Conservation (phyloP, 2,113 vertebrate genomes). For the Rhagologus leucostigma region DNA sequence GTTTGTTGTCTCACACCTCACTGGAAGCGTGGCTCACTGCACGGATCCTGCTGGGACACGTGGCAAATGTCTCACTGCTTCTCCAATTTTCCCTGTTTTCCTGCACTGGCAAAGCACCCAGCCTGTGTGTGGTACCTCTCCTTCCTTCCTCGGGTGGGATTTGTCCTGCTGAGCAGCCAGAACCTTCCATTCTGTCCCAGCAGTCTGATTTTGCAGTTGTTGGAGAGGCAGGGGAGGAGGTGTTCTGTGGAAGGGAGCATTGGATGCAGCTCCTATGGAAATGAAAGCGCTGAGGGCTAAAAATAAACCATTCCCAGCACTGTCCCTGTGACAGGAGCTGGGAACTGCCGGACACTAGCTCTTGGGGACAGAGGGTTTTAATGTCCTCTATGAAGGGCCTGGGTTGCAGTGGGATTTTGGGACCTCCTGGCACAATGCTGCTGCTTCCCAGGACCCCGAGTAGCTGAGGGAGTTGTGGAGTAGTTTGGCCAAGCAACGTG, state of each 20-base stretch:
- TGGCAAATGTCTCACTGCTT: background rate
- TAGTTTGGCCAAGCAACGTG: background rate
- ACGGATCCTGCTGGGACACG: accelerated
- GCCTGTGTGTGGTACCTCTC: background rate
- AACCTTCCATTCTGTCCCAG: background rate
- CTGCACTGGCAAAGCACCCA: background rate
- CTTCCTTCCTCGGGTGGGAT: accelerated
- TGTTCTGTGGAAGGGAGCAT: background rate
- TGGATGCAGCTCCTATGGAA: accelerated
- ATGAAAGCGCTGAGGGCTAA: background rate
- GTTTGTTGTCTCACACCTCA: background rate
- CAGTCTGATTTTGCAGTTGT: background rate
- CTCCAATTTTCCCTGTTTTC: background rate
- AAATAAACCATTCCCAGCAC: background rate
- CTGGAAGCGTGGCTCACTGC: accelerated
- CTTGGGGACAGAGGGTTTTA: accelerated
- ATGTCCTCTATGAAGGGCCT: background rate
- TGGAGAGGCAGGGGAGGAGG: background rate
- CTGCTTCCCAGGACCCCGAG: background rate
- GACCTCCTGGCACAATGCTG: background rate
- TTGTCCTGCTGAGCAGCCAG: background rate
- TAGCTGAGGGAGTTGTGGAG: background rate
- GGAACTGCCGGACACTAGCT: background rate
- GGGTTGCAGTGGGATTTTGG: background rate
- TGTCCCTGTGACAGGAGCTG: background rate